Percentiles rank a stretch among this genome's conserved stretches.
These are phyloP conservation scores for Pissodes strobi DNA, from an alignment of 1,140 invertebrate genomes.

Conservation along the genomic window DNA sequence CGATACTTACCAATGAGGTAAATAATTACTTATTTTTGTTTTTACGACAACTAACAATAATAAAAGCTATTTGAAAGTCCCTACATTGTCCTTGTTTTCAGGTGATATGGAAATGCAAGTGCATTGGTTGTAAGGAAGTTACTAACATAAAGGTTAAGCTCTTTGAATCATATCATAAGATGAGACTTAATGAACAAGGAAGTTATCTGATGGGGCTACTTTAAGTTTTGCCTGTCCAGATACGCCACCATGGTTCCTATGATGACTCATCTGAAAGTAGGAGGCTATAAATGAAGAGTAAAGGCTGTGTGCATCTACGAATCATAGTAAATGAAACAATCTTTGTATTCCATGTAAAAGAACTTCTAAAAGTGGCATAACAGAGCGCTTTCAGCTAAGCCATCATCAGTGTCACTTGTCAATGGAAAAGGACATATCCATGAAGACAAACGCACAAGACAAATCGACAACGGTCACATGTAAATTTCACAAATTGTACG, in stretches of 20 bases:
- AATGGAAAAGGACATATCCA: too few relatives aligned
- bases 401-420: too few relatives aligned
- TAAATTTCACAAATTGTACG: too few relatives aligned
- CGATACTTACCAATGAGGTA: neutral
- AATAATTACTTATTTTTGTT: neutral
- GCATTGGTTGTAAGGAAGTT: neutral
- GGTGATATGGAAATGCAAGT: constrained; percentile 1
- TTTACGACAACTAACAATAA: neutral
- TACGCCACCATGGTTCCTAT: neutral
- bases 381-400: too few relatives aligned
- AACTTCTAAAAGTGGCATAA: neutral
- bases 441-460: too few relatives aligned
- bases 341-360: too few relatives aligned
- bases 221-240: neutral
- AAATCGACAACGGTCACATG: too few relatives aligned
- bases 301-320: too few relatives aligned
- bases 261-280: neutral
- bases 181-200: constrained; percentile 4
- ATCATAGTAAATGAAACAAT: too few relatives aligned
- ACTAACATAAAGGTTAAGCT: constrained; percentile 1
- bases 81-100: neutral
- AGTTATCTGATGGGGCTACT: neutral
- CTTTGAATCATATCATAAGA: constrained; percentile 1
- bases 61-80: neutral
- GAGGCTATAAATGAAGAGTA: neutral